Evolutionary conservation across 2,113 vertebrate genomes (phyloP).

Genomic region (Notechis scutatus): DNA sequence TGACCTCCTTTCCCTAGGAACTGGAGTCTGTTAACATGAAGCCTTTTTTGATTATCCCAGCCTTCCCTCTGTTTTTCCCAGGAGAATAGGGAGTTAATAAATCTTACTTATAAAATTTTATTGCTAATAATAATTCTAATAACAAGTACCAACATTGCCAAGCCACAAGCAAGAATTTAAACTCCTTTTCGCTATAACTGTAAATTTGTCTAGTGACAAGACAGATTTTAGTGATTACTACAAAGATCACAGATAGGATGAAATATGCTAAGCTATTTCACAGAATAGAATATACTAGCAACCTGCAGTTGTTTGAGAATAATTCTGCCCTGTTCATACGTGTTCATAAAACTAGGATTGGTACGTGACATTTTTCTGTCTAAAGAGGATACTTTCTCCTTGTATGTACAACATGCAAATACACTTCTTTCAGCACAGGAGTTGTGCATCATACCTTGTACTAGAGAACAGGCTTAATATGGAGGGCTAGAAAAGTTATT

Average conservation of each 20-base stretch:
- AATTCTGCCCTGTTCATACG: neutral
- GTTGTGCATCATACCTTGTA: neutral
- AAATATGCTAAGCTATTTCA: neutral
- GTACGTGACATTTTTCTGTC: neutral
- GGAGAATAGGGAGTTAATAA: neutral
- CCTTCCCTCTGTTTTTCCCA: slow-evolving; percentile 9
- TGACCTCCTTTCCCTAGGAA: neutral
- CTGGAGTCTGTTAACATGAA: neutral
- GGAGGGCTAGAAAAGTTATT: neutral
- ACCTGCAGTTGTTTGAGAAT: neutral
- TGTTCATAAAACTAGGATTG: neutral
- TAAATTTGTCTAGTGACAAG: neutral
- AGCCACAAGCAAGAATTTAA: neutral
- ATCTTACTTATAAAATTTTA: neutral
- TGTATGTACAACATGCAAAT: neutral
- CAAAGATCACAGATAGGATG: neutral
- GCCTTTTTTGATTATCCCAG: neutral
- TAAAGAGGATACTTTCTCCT: neutral
- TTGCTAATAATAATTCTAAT: neutral
- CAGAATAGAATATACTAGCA: neutral
- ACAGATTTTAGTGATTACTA: neutral
- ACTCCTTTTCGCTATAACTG: neutral
- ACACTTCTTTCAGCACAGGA: neutral
- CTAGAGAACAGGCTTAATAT: neutral
- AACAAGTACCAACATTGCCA: neutral